Base-by-base conservation (phyloP, 2,888 invertebrate genomes). In the Cryptophagus acutangulus region DNA sequence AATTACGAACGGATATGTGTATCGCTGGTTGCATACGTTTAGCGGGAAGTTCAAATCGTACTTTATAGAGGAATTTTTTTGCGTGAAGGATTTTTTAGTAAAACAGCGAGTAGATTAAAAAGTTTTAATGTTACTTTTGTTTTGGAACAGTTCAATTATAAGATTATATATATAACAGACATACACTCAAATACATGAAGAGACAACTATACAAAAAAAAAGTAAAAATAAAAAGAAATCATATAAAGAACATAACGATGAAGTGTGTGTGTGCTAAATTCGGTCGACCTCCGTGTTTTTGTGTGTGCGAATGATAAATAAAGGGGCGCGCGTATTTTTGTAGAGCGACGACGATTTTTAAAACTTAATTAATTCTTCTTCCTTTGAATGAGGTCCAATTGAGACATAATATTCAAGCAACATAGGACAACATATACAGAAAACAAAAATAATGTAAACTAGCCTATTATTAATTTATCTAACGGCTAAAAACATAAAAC, bases 401-500 rank as follows among this genome's bases (percentile, higher is more conserved):
- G 6, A 12, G 26, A 12, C 12, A 12, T 4, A 26, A 20, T 8
- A 20, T 9, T 26, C 15, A 18, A 4, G 18, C 14, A 46, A 50
- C 49, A 54, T 54, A 54, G 53, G 51, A 57, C 55, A 57, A 54
- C 54, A 56, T 55, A 57, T 52, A 57, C 57, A 54, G 50, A 51
- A 55, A 54, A 57, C 63, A 61, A 64, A 52, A 57, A 48, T 59
- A 61, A 29, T 12, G n/a, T 15, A 31, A 31, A 31, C 13, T 15
- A 13, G 14, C 12, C 31, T 31, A 13, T 31, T 63, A 66, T 67
- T 65, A 65, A 63, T 63, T 62, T 61, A 57, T 63, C 66, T 67
- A 67, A 60, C 57, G 58, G 66, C 68, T 45, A 43, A 68, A 65
- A 68, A 69, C 66, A 68, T 68, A 68, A 70, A 70, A 69, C 67